Evolutionary conservation across 2,888 invertebrate species (phyloP), one percentile per base, ranked within the genome.

Genomic region (Ectemnius cavifrons): DNA sequence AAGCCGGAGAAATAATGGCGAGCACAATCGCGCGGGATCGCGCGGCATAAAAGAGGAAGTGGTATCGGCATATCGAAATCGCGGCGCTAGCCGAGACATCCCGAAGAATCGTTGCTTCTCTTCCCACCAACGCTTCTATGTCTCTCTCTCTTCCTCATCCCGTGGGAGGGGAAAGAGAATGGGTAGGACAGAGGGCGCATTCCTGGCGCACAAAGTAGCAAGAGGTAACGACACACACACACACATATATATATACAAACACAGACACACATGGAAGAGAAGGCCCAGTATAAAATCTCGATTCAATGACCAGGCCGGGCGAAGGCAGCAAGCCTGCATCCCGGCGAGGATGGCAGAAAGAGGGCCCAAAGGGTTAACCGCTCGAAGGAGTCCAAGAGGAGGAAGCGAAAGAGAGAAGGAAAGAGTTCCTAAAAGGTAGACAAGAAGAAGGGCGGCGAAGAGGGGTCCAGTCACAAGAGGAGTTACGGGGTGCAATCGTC

Each of bases 21-120:
- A 37, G 37, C 37, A 37, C 37, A 37, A 37, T 37, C 37, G 37
- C 37, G 37, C 37, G n/a, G 52, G 52, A 52, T 52, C 52, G 14
- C 52, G 37, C 37, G 37, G 37, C 52, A 52, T 52, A 52, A 52
- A 52, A 52, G 14, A 52, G 52, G 52, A 52, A 52, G 52, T n/a
- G 16, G 14, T 16, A 52, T 52, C 52, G n/a, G 52, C 52, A 52
- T 52, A 52, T 16, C 52, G 52, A 52, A 52, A 52, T 14, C 52
- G 52, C 52, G 52, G 14, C 37, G 37, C 37, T 37, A 37, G 37
- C 37, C 37, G 37, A 37, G 37, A 37, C 37, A 4, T 37, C 37
- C 37, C 37, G 37, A 37, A 11, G 37, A 37, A 37, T 37, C 37
- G 8, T 11, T 37, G 37, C 37, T 37, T 8, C 8, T 37, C 37